Conservation (phyloP, 2,113 vertebrate species). For the Chlamydotis undulata region DNA sequence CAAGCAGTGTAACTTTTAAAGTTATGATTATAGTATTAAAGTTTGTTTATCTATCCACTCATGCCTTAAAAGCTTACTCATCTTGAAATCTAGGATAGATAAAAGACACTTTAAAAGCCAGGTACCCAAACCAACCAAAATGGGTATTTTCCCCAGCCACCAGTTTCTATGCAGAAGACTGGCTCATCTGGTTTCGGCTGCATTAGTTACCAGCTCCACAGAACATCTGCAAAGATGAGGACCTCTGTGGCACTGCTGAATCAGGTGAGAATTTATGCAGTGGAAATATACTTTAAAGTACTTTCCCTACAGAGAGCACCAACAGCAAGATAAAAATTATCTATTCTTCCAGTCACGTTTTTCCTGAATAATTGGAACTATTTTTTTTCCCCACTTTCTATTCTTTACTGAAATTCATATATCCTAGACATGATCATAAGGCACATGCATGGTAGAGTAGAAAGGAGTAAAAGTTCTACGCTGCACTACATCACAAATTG, state of each 20-base stretch:
- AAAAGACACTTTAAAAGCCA: not conserved
- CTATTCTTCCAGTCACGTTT: not conserved
- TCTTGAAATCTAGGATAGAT: not conserved
- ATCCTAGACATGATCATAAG: not conserved
- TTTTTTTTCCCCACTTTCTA: not conserved
- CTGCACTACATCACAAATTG: not conserved
- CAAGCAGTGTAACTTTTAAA: slow-evolving; percentile 45
- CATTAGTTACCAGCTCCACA: not conserved
- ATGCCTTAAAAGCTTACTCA: not conserved
- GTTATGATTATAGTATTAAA: slow-evolving; percentile 42
- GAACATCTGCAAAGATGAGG: not conserved
- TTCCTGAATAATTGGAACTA: not conserved
- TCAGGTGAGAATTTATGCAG: not conserved
- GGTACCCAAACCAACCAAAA: not conserved
- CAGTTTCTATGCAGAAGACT: not conserved
- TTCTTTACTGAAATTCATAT: not conserved
- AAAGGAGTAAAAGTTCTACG: not conserved
- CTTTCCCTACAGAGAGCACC: not conserved
- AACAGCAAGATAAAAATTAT: not conserved
- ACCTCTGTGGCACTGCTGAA: not conserved
- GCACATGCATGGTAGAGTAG: rapidly evolving
- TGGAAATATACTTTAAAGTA: not conserved
- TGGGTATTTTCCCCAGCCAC: not conserved
- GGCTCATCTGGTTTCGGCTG: not conserved
- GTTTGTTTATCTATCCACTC: slow-evolving; percentile 21